Evolutionary conservation across 2,888 invertebrate species (phyloP), one percentile per base, ranked within the genome.

Genomic region (Ecliptopera silaceata): DNA sequence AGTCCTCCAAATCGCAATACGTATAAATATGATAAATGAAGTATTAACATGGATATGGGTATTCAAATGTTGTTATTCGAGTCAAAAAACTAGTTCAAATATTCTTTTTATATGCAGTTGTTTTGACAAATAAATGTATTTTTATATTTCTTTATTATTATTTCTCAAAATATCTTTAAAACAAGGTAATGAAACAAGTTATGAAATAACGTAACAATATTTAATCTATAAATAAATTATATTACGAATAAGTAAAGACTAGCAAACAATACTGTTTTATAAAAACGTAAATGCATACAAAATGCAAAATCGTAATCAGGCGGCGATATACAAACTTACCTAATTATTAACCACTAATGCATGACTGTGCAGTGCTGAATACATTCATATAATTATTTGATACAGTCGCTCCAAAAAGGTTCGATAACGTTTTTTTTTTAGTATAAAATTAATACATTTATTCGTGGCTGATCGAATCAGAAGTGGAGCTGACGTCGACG

Each of bases 191-290:
- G 43, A 56, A 58, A 45, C n/a, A 10, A 29, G 2, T 26, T 0
- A 20, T 2, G 20, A 46, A 12, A 31, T 45, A 54, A 65, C 45
- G 29, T 54, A 63, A 61, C 57, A 56, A 56, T 47, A 45, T 63
- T 63, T 61, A 74, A 69, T 74, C 59, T 70, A 66, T 65, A 71
- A 72, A 72, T 74, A 71, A 69, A 64, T 65, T 63, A 66, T 64
- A 63, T 68, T 69, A 76, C 65, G 70, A 68, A 70, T 59, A 56
- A 3, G 18, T 70, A 69, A 69, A 64, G 76, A 80, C 80, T 80
- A 80, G 80, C 64, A 75, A 72, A 74, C 67, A 77, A 74, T 78
- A 75, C 70, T 71, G 68, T 66, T 66, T 71, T 59, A 56, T 68
- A 73, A 68, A 39, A 26, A 61, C 57, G 51, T 66, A 58, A 67